Base-by-base conservation (phyloP, 2,113 vertebrate genomes). In the Jaculus jaculus region DNA sequence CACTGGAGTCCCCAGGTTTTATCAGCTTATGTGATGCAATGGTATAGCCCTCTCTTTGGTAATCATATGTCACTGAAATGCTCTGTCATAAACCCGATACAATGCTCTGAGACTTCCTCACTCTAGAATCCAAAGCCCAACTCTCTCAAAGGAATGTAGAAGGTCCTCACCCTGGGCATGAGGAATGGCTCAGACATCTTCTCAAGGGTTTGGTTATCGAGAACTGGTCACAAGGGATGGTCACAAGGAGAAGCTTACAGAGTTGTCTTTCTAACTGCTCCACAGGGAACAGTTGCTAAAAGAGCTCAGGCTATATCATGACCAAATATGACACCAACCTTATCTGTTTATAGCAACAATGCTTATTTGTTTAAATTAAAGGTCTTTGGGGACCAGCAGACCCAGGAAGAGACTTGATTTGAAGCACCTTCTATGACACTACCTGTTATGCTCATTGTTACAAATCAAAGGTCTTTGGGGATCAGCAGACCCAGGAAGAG, bases 1-100 rank as follows among this genome's bases (percentile, higher is more conserved):
- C 24, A 24, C 42, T 54, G 6, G 16, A 1, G 13, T 78, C 20
- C 47, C 11, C 20, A 58, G 8, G 72, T 51, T 28, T 16, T 28
- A 12, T 30, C 7, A 20, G 8, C 12, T 63, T 54, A 28, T 9
- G 0, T 11, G 20, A 32, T 9, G 0, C 15, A 32, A 26, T 30
- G 37, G 28, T 42, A 21, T 5, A 82, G 37, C 21, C 32, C n/a
- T 71, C 34, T 81, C 32, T 34, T 42, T 47, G 73, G 34, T 32
- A 24, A 75, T 34, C 6, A 7, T 1, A 42, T 42, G n/a, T 61
- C 63, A 28, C 34, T 37, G 71, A 58, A 3, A 37, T n/a, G 91
- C 32, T 39, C 61, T 30, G 4, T 0, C 66, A 7, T 60, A 37
- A 58, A 65, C n/a, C 47, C 34, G 51, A 10, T 8, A 37, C 47